Evolutionary conservation across 2,113 vertebrate species (phyloP).

Genomic region (Melospiza georgiana): DNA sequence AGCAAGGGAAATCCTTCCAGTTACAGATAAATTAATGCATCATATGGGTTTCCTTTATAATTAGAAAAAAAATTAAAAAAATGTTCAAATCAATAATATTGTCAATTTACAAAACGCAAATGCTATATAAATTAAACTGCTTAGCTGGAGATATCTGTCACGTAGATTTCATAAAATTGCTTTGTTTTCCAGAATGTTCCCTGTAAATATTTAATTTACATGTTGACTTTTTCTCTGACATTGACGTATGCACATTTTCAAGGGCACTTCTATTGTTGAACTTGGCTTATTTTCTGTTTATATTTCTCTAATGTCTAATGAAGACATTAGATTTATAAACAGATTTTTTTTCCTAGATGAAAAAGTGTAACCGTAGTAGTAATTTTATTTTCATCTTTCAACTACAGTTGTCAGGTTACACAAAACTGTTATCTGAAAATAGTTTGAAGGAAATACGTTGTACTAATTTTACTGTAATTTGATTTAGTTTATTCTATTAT

Average conservation of each 20-base stretch:
- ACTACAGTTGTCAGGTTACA: not conserved
- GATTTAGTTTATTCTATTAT: not conserved
- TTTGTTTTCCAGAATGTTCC: not conserved
- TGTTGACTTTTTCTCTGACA: not conserved
- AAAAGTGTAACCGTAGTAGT: not conserved
- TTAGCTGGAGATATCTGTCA: not conserved
- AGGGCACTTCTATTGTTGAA: not conserved
- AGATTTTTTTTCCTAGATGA: not conserved
- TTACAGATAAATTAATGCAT: not conserved
- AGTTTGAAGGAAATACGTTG: not conserved
- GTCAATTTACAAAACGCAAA: not conserved
- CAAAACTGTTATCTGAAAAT: not conserved
- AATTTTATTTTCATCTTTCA: not conserved
- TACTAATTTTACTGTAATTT: not conserved
- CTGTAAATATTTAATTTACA: not conserved
- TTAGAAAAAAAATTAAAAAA: not conserved
- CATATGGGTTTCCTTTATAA: not conserved
- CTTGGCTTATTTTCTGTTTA: not conserved
- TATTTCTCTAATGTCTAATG: not conserved
- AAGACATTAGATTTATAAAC: not conserved
- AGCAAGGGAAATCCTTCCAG: not conserved
- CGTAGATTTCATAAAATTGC: not conserved
- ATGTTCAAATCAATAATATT: not conserved
- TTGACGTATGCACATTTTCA: not conserved
- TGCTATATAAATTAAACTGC: not conserved